Conservation (phyloP, 2,888 invertebrate species). For the Mythimna pallens region DNA sequence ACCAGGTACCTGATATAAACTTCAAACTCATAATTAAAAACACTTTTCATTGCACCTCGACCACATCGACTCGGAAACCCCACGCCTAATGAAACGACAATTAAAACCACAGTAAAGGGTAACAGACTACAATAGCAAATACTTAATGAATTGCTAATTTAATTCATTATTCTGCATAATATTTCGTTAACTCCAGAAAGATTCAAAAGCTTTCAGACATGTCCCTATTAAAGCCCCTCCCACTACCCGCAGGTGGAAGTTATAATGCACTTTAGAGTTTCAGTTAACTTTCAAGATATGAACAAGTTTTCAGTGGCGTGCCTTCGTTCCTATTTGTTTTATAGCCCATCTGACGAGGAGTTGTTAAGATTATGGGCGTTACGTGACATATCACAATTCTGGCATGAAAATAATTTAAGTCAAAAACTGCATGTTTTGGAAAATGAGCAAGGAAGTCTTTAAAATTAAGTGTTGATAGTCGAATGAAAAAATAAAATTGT, state of each 20-base stretch:
- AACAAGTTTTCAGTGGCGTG: constrained; percentile 72
- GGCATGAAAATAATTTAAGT: too few species aligned
- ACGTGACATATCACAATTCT: constrained; percentile 8
- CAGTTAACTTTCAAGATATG: constrained; percentile 77
- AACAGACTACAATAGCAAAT: constrained; percentile 37
- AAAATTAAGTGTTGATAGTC: too few species aligned
- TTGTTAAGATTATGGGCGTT: constrained; percentile 10
- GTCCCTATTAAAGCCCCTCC: constrained; percentile 67
- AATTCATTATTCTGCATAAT: constrained; percentile 67
- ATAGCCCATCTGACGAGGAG: constrained; percentile 60
- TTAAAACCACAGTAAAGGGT: constrained; percentile 7
- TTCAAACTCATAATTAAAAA: too few species aligned
- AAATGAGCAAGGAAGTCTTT: too few species aligned
- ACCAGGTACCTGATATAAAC: too few species aligned
- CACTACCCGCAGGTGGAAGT: constrained; percentile 73
- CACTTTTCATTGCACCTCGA: too few species aligned
- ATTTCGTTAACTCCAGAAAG: constrained; percentile 68
- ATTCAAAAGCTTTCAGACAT: constrained; percentile 76
- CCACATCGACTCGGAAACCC: neutral
- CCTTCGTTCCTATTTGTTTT: constrained; percentile 69
- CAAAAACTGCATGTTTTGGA: too few species aligned
- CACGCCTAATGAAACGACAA: neutral
- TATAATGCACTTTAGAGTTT: constrained; percentile 79
- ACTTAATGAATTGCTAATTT: constrained; percentile 56
- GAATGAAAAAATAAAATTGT: too few species aligned